Base-by-base conservation (phyloP, 2,797 vertebrate genomes). In the Adrianichthys oophorus region DNA sequence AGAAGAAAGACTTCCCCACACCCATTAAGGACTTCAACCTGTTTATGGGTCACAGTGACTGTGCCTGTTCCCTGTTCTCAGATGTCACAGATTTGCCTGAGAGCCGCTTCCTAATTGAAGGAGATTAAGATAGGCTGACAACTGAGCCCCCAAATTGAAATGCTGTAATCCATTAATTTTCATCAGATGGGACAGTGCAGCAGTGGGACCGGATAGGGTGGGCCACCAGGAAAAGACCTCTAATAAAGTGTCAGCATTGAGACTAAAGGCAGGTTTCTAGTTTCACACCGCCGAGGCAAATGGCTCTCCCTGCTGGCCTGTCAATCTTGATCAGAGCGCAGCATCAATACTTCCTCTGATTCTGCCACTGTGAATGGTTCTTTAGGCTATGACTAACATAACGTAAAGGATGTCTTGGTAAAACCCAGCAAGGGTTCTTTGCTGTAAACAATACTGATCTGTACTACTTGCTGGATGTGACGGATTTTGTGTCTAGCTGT, bases 121-220 rank as follows among this genome's bases (percentile, higher is more conserved):
- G 70, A 91, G 91, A 90, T 89, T 91, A 90, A 88, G 87, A 90
- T 85, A 86, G 87, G 77, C 88, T 87, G 84, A 85, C 78, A 85
- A 78, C 72, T 57, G 82, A 85, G 62, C 76, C 80, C 83, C 72
- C 76, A 86, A 65, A 92, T 91, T 89, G 88, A 89, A 83, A 67
- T 70, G 79, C 86, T 92, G 87, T 89, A 74, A 88, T 93, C 84
- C 90, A 29, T 92, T 93, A 89, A 76, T 73, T 91, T 85, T 89
- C 84, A 89, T 79, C 90, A 88, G 89, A 86, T 82, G 78, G 87
- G 83, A 87, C 78, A 76, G 76, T 68, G 61, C 69, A 52, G 56
- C 53, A 62, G 55, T 55, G 23, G 40, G 55, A 64, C 59, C 37
- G 63, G 59, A 64, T 44, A 48, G 18, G 45, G 43, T 53, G 61